phyloP scores from a whole-genome alignment of 2,113 vertebrate genomes.

The Crotalus tigris region DNA sequence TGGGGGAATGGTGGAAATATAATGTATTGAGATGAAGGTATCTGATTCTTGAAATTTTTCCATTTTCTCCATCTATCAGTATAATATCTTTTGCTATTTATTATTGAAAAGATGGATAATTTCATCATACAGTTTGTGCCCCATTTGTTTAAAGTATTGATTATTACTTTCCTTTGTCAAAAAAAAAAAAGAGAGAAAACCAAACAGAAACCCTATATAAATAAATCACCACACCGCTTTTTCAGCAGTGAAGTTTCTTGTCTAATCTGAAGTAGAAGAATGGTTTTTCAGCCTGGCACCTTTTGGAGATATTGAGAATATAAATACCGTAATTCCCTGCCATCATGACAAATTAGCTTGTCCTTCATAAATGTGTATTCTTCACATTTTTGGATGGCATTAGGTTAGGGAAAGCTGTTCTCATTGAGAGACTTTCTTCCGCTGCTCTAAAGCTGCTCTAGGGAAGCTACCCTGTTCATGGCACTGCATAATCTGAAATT shows the following conservation, averaged over 20 bases:
- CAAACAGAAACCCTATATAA: neutral
- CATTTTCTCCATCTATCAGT: neutral
- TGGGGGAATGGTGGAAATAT: neutral
- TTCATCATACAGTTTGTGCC: neutral
- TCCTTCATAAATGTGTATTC: neutral
- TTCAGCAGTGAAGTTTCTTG: neutral
- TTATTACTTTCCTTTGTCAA: neutral
- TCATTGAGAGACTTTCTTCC: neutral
- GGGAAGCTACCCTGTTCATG: too few species aligned
- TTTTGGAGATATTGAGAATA: neutral
- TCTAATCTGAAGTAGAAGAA: neutral
- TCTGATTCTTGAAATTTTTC: neutral
- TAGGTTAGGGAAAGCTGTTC: neutral
- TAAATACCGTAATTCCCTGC: neutral
- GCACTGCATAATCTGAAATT: neutral
- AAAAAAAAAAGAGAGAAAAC: neutral
- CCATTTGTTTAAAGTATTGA: neutral
- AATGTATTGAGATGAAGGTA: neutral
- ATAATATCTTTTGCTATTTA: neutral
- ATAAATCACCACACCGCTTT: neutral
- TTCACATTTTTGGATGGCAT: neutral
- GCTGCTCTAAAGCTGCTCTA: neutral
- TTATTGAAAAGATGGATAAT: neutral
- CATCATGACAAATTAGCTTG: neutral
- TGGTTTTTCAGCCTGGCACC: neutral